Percentiles rank a stretch among this genome's conserved stretches.
phyloP scores from a whole-genome alignment of 1,140 invertebrate species.

The Brachionus asplanchnoidis region DNA sequence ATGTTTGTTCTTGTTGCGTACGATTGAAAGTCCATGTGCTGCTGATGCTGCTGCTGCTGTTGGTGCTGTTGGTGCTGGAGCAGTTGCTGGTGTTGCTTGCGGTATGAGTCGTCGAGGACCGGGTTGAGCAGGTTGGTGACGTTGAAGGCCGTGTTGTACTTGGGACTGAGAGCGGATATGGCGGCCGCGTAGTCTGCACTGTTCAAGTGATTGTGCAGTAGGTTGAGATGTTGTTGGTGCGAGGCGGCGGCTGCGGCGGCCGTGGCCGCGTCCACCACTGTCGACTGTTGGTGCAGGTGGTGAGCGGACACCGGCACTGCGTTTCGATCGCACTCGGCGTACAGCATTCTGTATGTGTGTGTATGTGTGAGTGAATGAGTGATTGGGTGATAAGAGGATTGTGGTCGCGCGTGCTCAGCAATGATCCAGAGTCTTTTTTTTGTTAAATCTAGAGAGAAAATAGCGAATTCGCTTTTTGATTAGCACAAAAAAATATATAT shows the following conservation, averaged over 20 bases:
- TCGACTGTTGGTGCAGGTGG: neutral
- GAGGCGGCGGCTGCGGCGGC: neutral
- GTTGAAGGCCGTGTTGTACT: conserved; percentile 39
- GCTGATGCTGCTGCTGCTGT: neutral
- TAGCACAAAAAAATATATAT: neutral
- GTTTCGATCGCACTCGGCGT: conserved; percentile 26
- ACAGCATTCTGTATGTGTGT: neutral
- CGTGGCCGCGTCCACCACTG: no score
- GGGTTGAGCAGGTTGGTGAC: conserved; percentile 29
- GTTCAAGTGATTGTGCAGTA: conserved; percentile 15
- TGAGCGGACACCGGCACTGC: neutral
- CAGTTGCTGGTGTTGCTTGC: conserved; percentile 1
- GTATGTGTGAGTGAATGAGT: neutral
- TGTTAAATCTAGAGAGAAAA: neutral
- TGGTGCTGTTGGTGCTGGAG: neutral
- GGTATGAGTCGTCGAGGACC: conserved; percentile 32
- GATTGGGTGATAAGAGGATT: neutral
- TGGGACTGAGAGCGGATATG: conserved; percentile 14
- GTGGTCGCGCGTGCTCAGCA: neutral
- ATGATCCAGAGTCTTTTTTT: neutral
- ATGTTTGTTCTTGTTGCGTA: neutral
- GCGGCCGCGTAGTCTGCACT: conserved; percentile 16
- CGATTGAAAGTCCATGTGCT: neutral
- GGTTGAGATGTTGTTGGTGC: neutral
- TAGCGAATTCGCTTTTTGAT: neutral